These are phyloP conservation scores for Malacoraja senta DNA, from an alignment of 2,797 vertebrate genomes.

Conservation along the genomic window DNA sequence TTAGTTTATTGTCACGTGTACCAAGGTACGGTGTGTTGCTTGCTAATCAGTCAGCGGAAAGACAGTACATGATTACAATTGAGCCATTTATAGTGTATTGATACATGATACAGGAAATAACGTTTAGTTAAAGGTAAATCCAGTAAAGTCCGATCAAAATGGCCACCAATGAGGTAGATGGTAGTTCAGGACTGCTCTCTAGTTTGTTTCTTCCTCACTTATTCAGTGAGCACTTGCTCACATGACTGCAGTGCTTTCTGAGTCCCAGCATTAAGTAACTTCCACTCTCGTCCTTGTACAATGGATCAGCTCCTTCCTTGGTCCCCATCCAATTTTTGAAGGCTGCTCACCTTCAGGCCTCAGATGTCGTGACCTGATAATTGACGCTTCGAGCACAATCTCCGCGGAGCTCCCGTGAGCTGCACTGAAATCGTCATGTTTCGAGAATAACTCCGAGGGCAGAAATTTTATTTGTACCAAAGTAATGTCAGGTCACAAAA, in stretches of 20 bases:
- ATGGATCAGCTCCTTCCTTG: background rate
- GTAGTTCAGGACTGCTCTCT: background rate
- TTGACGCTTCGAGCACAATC: background rate
- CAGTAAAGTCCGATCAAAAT: no score
- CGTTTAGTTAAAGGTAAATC: no score
- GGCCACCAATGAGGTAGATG: no score
- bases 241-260: background rate
- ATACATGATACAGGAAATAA: no score
- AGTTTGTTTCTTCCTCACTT: background rate
- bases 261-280: background rate
- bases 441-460: background rate
- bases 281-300: background rate
- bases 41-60: no score
- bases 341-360: background rate
- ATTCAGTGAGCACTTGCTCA: background rate
- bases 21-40: no score
- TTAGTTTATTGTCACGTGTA: no score
- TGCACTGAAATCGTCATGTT: background rate
- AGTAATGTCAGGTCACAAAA: background rate
- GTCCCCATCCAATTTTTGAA: constrained; percentile 14
- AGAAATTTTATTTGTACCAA: constrained; percentile 5
- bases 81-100: no score
- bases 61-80: no score
- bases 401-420: background rate
- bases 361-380: background rate